Conservation (phyloP, 1,140 invertebrate genomes). For the Varroa destructor region DNA sequence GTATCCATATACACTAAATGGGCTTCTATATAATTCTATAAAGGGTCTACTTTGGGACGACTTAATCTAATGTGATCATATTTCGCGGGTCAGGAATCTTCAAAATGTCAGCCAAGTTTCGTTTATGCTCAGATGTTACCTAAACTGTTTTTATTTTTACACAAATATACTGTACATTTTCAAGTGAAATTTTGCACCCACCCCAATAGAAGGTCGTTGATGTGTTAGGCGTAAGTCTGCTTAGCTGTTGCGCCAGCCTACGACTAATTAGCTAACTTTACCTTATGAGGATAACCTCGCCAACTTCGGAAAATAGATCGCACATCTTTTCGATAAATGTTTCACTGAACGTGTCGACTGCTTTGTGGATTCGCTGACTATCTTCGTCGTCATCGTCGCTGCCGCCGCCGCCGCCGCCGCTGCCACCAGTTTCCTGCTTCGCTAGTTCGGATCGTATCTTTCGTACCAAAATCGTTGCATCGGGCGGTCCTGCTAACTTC, state of each 20-base stretch:
- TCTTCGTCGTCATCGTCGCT: conserved; percentile 28
- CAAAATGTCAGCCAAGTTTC: too few relatives aligned
- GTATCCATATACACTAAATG: conserved; percentile 22
- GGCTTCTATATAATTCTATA: conserved; percentile 16
- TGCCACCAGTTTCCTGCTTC: not conserved
- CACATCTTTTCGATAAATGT: conserved; percentile 56
- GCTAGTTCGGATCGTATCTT: conserved; percentile 37
- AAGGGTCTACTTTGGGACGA: conserved; percentile 18
- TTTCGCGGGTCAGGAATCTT: too few relatives aligned
- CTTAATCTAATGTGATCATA: not conserved
- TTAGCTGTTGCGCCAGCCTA: too few relatives aligned
- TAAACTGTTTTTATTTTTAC: too few relatives aligned
- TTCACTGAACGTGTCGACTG: conserved; percentile 49
- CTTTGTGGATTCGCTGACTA: conserved; percentile 35
- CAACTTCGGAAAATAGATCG: conserved; percentile 55
- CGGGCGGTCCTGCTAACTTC: conserved; percentile 72
- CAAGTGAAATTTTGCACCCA: too few relatives aligned
- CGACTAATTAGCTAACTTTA: conserved; percentile 29
- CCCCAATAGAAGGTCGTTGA: too few relatives aligned
- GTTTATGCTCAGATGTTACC: too few relatives aligned
- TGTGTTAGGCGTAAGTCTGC: too few relatives aligned
- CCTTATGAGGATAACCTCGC: conserved; percentile 65
- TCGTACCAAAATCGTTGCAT: conserved; percentile 78
- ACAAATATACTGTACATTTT: too few relatives aligned
- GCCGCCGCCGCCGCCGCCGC: not conserved